Conservation (phyloP, 2,888 invertebrate species). For the Itoplectis maculator region DNA sequence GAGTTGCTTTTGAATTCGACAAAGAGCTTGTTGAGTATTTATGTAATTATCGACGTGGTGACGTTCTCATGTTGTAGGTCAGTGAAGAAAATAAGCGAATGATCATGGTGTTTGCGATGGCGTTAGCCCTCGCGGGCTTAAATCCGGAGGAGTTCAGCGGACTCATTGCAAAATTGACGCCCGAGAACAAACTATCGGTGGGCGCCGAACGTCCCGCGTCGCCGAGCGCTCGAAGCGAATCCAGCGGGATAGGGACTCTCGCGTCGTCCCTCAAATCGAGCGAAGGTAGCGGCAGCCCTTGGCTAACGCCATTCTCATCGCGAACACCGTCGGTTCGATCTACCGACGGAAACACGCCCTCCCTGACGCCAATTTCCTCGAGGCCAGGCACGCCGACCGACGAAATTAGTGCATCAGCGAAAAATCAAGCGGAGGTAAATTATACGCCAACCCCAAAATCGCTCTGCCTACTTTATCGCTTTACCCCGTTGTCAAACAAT, state of each 20-base stretch:
- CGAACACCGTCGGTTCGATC: constrained; percentile 83
- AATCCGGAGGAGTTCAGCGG: constrained; percentile 86
- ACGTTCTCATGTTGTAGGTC: neutral
- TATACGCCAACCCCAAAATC: neutral
- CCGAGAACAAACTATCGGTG: constrained; percentile 77
- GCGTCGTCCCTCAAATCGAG: constrained; percentile 86
- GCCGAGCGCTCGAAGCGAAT: constrained; percentile 86
- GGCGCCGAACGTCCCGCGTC: constrained; percentile 84
- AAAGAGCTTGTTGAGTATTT: neutral
- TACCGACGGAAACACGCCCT: constrained; percentile 34
- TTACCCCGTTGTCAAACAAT: neutral
- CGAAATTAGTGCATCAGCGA: constrained; percentile 28
- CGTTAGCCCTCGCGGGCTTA: constrained; percentile 87
- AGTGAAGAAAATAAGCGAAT: neutral
- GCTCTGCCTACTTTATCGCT: neutral
- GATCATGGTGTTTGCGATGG: constrained; percentile 88
- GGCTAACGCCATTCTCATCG: constrained; percentile 74
- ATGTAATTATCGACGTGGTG: neutral
- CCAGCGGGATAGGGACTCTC: constrained; percentile 88
- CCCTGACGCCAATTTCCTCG: constrained; percentile 58
- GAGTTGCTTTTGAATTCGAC: neutral
- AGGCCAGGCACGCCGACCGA: constrained; percentile 70
- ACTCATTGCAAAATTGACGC: constrained; percentile 84
- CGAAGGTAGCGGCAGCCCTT: constrained; percentile 81
- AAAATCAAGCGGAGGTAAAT: constrained; percentile 33